Evolutionary conservation across 2,797 vertebrate genomes (phyloP).

Genomic region (Anas bernieri): DNA sequence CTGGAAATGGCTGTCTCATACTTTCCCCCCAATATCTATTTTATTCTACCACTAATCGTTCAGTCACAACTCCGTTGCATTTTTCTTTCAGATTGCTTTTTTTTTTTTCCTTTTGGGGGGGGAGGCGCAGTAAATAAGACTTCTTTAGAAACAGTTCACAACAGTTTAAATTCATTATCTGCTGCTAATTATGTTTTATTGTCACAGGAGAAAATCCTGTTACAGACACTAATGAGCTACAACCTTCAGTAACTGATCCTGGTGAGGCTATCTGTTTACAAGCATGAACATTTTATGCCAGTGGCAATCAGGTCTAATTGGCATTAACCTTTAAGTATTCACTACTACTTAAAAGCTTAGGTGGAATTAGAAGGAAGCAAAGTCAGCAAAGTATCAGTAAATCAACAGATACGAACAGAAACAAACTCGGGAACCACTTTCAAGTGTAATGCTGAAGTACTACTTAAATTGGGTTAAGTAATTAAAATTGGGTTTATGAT

Average conservation of each 20-base stretch:
- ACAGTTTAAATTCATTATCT: slow-evolving; percentile 69
- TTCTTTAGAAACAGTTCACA: slow-evolving; percentile 9
- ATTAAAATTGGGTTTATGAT: background rate
- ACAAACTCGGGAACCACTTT: background rate
- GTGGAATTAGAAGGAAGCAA: background rate
- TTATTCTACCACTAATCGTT: background rate
- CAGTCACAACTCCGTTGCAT: background rate
- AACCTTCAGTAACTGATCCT: slow-evolving; percentile 10
- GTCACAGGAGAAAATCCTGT: slow-evolving; percentile 73
- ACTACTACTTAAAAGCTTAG: background rate
- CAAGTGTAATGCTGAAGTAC: background rate
- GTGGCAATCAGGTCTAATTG: background rate
- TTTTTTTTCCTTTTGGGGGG: background rate
- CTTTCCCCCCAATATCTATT: background rate
- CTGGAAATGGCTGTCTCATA: background rate
- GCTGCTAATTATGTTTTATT: slow-evolving; percentile 69
- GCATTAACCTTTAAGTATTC: slow-evolving; percentile 47
- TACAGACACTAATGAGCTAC: slow-evolving; percentile 59
- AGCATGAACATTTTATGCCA: background rate
- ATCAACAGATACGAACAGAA: background rate
- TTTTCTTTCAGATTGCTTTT: background rate
- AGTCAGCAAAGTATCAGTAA: background rate
- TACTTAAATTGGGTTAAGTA: background rate
- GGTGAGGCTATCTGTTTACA: background rate
- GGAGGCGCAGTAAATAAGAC: background rate